Base-by-base conservation (phyloP, 2,888 invertebrate genomes). In the Venustoraphidia nigricollis region DNA sequence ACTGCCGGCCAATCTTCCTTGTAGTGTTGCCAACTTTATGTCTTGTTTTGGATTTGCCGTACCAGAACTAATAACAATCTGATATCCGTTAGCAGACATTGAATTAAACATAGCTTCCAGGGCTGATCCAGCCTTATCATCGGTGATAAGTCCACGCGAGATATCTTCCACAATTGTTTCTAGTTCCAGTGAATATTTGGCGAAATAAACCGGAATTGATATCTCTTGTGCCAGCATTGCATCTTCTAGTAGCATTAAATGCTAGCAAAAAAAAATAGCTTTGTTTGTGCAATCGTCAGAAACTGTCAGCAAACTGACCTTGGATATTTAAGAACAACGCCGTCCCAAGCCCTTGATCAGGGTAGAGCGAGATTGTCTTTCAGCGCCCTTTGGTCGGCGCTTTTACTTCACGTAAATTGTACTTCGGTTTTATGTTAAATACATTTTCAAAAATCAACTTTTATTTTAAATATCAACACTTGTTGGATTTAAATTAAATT, bases 1-100 rank as follows among this genome's bases (percentile, higher is more conserved):
- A 17, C 83, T 78, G 0, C 90, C 91, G 9, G 81, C 71, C 52
- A 93, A 68, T 66, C 85, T 87, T 17, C 90, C 92, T 63, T 91
- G 82, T 45, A 96, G 72, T 6, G 88, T 89, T n/a, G 85, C 80
- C 13, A 95, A 78, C 66, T 86, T 86, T 35, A 87, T 79, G 57
- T 92, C 91, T 54, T 79, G 70, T 59, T 82, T 81, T 5, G 80
- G 72, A 47, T 77, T 71, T 34, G 83, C 81, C 52, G 80, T 78
- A 14, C 81, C 72, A 8, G 88, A 80, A 51, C 83, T 77, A 34
- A 93, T 83, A 53, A 90, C 88, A 60, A 92, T 81, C 69, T 95
- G 95, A 68, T 93, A 95, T 9, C 95, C 94, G 71, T 93, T 94
- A 0, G 91, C 92, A 13, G 90, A 85, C n/a, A 94, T 81, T 10